Conservation (phyloP, 2,888 invertebrate genomes). For the Psylliodes chrysocephalus region DNA sequence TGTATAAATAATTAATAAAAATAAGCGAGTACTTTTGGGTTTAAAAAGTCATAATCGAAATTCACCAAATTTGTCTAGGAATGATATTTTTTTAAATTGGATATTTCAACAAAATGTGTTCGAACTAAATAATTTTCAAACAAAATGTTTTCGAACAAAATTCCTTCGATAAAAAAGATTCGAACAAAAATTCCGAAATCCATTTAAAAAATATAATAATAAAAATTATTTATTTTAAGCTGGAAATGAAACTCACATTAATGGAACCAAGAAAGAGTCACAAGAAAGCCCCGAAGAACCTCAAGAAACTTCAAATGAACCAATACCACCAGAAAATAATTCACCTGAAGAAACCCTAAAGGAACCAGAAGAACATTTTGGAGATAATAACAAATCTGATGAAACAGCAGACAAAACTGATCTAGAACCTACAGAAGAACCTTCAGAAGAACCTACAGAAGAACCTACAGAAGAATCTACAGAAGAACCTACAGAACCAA, state of each 20-base stretch:
- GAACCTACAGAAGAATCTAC: slow-evolving; percentile 10
- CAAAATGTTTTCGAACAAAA: too few species aligned
- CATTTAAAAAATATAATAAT: too few species aligned
- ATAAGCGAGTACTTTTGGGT: too few species aligned
- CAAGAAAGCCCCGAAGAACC: slow-evolving; percentile 7
- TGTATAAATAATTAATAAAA: too few species aligned
- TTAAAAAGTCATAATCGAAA: too few species aligned
- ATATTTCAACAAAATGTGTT: too few species aligned
- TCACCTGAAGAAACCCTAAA: slow-evolving; percentile 11
- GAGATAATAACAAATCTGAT: neutral
- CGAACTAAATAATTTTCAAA: too few species aligned
- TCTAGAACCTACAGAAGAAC: slow-evolving; percentile 10
- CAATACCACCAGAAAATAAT: slow-evolving; percentile 30
- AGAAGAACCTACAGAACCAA: slow-evolving; percentile 25
- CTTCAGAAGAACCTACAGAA: slow-evolving; percentile 1
- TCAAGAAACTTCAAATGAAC: slow-evolving; percentile 1
- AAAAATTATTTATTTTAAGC: slow-evolving; percentile 43
- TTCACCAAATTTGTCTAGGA: too few species aligned
- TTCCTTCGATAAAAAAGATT: too few species aligned
- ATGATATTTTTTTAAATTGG: too few species aligned
- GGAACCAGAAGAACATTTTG: slow-evolving; percentile 33
- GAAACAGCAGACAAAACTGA: slow-evolving; percentile 10
- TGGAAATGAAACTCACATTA: slow-evolving; percentile 30
- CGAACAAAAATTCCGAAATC: too few species aligned
- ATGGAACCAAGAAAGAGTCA: neutral